phyloP scores from a whole-genome alignment of 2,113 vertebrate species.

The Cryptomyrus ogoouensis region DNA sequence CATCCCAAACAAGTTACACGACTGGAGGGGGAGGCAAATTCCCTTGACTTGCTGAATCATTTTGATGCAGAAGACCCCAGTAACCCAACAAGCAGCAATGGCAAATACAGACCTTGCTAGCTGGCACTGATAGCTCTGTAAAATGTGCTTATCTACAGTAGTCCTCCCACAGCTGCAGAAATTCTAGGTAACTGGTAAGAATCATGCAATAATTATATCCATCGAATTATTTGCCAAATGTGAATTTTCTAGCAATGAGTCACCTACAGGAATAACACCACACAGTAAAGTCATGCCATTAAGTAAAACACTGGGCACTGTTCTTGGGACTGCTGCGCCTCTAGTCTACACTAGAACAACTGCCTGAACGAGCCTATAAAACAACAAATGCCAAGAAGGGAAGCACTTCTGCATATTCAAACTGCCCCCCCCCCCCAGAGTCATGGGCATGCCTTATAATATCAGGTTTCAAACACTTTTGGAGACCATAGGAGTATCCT shows the following conservation, averaged over 20 bases:
- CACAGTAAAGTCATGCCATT: not conserved
- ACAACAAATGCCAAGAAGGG: not conserved
- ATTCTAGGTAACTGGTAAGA: not conserved
- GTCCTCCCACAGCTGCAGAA: not conserved
- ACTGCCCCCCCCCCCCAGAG: not conserved
- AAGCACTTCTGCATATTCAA: not conserved
- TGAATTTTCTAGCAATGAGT: not conserved
- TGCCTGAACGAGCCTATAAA: not conserved
- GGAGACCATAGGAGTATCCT: not conserved
- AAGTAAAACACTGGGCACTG: not conserved
- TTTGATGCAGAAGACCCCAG: not conserved
- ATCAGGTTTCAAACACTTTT: not conserved
- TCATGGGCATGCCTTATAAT: not conserved
- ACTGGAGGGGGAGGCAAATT: not conserved
- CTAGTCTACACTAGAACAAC: not conserved
- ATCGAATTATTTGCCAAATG: not conserved
- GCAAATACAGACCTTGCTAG: not conserved
- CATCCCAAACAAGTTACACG: not conserved
- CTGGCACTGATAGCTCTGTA: not conserved
- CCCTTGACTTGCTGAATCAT: not conserved
- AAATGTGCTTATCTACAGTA: not conserved
- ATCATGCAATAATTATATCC: not conserved
- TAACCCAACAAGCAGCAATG: not conserved
- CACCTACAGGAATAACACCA: not conserved
- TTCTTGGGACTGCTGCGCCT: not conserved